A percentile compares a stretch with the other conserved stretches of the same genome.
Conservation (phyloP, 2,797 vertebrate genomes). For the Hypotaenidia okinawae region DNA sequence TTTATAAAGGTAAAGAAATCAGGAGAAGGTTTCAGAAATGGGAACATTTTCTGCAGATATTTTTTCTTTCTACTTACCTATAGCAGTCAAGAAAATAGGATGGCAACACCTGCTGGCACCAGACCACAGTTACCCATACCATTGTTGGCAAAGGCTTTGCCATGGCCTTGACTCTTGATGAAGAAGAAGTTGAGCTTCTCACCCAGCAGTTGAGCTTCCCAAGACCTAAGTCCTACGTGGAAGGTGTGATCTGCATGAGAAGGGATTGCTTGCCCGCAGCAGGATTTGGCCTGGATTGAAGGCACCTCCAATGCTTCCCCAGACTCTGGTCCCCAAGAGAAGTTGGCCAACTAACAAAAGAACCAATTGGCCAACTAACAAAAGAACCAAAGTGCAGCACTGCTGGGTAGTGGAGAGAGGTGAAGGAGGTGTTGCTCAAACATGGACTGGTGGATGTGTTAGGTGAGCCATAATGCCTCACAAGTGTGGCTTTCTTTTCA, state of each 20-base stretch:
- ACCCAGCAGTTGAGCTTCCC: background rate
- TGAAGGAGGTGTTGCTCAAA: background rate
- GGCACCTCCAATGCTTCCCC: background rate
- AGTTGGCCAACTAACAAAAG: no score
- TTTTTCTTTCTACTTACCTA: background rate
- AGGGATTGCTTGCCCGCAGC: background rate
- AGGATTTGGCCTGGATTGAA: background rate
- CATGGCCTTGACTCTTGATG: background rate
- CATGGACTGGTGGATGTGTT: background rate
- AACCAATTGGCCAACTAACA: background rate
- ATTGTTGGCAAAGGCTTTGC: background rate
- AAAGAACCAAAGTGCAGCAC: rapidly evolving
- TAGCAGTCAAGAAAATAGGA: background rate
- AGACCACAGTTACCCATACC: background rate
- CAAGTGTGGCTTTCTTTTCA: background rate
- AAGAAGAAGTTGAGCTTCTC: background rate
- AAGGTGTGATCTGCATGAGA: background rate
- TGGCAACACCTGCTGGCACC: rapidly evolving
- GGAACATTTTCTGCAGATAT: background rate
- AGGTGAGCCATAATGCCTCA: background rate
- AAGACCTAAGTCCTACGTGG: background rate
- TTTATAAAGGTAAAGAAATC: background rate
- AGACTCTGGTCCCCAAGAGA: background rate
- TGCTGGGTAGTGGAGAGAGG: background rate
- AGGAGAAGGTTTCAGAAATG: background rate